These are phyloP conservation scores for Beaufortia kweichowensis DNA, from an alignment of 2,113 vertebrate species.

Conservation along the genomic window DNA sequence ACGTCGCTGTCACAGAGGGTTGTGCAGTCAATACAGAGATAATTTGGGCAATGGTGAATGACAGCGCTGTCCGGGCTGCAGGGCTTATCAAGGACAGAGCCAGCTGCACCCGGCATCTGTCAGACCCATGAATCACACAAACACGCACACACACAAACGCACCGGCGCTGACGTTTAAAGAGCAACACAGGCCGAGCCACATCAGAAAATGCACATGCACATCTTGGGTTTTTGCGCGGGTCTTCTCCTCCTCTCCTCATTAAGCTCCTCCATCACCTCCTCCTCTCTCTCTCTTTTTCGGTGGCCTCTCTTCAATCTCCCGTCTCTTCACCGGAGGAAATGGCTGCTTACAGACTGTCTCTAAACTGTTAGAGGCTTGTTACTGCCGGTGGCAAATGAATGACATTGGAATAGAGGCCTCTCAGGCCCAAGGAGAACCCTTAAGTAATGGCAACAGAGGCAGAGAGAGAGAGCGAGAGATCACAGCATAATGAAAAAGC, in stretches of 20 bases:
- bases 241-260: slow-evolving; percentile 47
- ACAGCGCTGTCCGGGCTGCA: slow-evolving; percentile 99
- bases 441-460: slow-evolving; percentile 54
- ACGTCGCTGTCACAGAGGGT: slow-evolving; percentile 97
- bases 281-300: slow-evolving; percentile 2
- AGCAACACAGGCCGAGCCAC: slow-evolving; percentile 78
- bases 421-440: slow-evolving; percentile 47
- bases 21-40: slow-evolving; percentile 99
- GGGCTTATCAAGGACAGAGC: slow-evolving; percentile 99
- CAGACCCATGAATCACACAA: slow-evolving; percentile 99
- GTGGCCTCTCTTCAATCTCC: slow-evolving; percentile 56
- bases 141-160: slow-evolving; percentile 79
- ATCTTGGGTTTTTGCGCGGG: not conserved
- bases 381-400: slow-evolving; percentile 79
- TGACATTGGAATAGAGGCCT: slow-evolving; percentile 70
- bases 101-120: slow-evolving; percentile 99
- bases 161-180: slow-evolving; percentile 80
- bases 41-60: slow-evolving; percentile 99
- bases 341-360: slow-evolving; percentile 80
- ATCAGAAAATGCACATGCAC: slow-evolving; percentile 81
- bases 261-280: slow-evolving; percentile 59
- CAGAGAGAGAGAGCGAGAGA: slow-evolving; percentile 26
- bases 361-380: slow-evolving; percentile 77
- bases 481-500: slow-evolving; percentile 58
- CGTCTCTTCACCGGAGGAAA: slow-evolving; percentile 73